These are phyloP conservation scores for Pomacea maculata DNA, from an alignment of 1,140 invertebrate species.

Conservation along the genomic window DNA sequence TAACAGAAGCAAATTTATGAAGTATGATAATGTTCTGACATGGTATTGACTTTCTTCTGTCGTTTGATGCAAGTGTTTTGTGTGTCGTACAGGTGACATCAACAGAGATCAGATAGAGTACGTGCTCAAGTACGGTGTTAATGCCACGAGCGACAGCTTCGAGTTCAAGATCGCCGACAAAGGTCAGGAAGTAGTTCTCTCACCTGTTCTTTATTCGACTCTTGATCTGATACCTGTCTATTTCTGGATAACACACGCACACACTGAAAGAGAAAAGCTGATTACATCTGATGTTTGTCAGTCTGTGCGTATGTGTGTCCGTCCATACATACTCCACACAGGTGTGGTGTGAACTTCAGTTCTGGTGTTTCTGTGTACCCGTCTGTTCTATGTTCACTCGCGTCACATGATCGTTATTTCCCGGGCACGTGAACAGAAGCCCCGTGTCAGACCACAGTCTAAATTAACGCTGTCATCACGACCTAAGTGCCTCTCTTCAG, in stretches of 20 bases:
- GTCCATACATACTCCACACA: background rate
- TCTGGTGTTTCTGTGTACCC: no score
- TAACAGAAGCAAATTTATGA: no score
- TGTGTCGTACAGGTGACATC: conserved; percentile 52
- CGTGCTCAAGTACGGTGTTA: conserved; percentile 44
- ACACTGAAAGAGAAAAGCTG: background rate
- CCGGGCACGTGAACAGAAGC: no score
- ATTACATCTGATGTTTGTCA: background rate
- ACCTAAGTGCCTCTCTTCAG: no score
- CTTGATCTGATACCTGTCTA: background rate
- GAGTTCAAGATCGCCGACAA: conserved; percentile 59
- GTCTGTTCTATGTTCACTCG: no score
- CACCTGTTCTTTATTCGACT: conserved; percentile 9
- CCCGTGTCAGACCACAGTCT: no score
- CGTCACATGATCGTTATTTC: no score
- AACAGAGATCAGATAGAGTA: conserved; percentile 50
- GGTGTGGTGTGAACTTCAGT: no score
- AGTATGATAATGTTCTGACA: no score
- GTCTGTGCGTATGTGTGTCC: background rate
- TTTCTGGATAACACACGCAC: background rate
- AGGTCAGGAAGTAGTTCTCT: conserved; percentile 39
- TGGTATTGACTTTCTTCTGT: background rate
- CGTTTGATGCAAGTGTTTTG: background rate
- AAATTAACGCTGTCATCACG: no score
- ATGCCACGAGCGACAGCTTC: conserved; percentile 54